Base-by-base conservation (phyloP, 1,140 invertebrate species). In the Batillaria attramentaria region DNA sequence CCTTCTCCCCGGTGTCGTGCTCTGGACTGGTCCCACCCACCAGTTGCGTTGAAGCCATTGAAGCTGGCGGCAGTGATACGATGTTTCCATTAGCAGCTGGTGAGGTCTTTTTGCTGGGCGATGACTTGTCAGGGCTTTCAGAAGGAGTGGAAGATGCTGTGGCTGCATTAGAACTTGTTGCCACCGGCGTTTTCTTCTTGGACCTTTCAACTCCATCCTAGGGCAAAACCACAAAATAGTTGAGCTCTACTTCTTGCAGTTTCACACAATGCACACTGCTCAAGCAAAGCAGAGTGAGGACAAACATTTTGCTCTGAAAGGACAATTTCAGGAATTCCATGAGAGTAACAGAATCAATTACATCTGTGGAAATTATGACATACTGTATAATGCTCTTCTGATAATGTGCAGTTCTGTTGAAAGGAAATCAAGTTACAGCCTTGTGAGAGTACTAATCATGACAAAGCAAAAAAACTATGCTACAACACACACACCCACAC, bases 1-100 rank as follows among this genome's bases (percentile, higher is more conserved):
- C 81, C 60, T 83, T 83, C 41, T 84, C 79, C 72, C 42, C 60
- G 54, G 39, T 72, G 35, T 79, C 77, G 62, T 79, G 65, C 33
- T 79, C 66, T 70, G 68, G 68, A 18, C 57, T n/a, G 57, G n/a
- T 31, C 8, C 57, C 57, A 28, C 46, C 60, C 46, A 28, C 20
- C 28, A 31, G 42, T 33, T 6, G 3, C 3, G 54, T 6, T 31
- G 35, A 16, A 20, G 3, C 6, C 39, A 16, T 13, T 50, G 24
- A 62, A 20, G 81, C 62, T 57, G 69, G 65, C 18, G 73, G 76
- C 39, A 79, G 35, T 62, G 50, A 80, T 57, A 79, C 41, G 54
- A 57, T 81, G 78, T 28, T 81, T 70, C 50, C 72, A 77, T 70
- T 82, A 79, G 54, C 60, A 66, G 65, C 74, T n/a, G 69, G 65